A percentile compares a stretch with the other conserved stretches of the same genome.
phyloP scores from a whole-genome alignment of 1,140 invertebrate genomes.

The Drosophila sproati region DNA sequence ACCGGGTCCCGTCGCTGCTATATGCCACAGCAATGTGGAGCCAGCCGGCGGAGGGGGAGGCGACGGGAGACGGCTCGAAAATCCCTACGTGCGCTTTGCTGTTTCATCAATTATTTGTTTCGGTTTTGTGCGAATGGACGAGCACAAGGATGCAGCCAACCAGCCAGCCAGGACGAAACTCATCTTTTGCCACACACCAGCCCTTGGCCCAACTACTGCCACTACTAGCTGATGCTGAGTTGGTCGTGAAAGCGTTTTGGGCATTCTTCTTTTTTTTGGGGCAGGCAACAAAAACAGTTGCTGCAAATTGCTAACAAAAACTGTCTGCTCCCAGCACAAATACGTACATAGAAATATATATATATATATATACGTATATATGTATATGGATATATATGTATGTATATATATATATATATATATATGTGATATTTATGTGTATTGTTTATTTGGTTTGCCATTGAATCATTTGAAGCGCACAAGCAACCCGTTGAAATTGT shows the following conservation, averaged over 20 bases:
- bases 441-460: slow-evolving; percentile 32
- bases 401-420: slow-evolving; percentile 13
- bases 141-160: slow-evolving; percentile 36
- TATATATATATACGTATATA: slow-evolving; percentile 5
- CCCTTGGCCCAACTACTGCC: background rate
- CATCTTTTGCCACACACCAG: background rate
- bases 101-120: slow-evolving; percentile 64
- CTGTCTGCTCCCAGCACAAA: slow-evolving; percentile 28
- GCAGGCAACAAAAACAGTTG: slow-evolving; percentile 35
- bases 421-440: slow-evolving; percentile 5
- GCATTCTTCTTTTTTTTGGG: slow-evolving; percentile 41
- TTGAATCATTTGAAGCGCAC: slow-evolving; percentile 39
- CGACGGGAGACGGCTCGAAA: slow-evolving; percentile 38
- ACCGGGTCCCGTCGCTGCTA: background rate
- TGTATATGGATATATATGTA: slow-evolving; percentile 15
- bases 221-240: slow-evolving; percentile 1
- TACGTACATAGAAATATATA: slow-evolving; percentile 5
- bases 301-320: slow-evolving; percentile 28
- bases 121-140: slow-evolving; percentile 57
- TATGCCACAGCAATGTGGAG: background rate
- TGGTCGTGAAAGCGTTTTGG: slow-evolving; percentile 27
- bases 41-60: no score
- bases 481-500: slow-evolving; percentile 30
- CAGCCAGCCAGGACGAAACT: slow-evolving; percentile 16
- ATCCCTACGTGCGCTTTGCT: slow-evolving; percentile 63